Base-by-base conservation (phyloP, 2,888 invertebrate species). In the Mantis religiosa region DNA sequence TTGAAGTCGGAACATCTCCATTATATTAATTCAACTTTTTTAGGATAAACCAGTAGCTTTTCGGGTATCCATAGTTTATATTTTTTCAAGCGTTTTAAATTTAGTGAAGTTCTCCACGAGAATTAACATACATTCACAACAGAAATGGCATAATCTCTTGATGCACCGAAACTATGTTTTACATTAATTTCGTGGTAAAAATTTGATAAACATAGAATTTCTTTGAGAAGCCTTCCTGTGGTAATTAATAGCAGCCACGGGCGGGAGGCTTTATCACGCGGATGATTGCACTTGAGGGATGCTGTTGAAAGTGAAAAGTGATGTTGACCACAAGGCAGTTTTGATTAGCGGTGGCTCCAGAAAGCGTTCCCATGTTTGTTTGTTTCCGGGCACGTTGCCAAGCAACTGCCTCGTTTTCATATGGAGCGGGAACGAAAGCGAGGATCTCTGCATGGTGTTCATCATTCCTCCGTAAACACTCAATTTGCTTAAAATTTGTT, bases 361-460 rank as follows among this genome's bases (percentile, higher is more conserved):
- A 90, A 89, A 90, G 90, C 90, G 89, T 90, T 90, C 89, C 88
- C 90, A 84, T 90, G 90, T 90, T 90, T 89, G 90, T 89, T 89
- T 89, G 90, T 89, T 87, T 89, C 89, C 88, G 89, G 90, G 90
- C 90, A 85, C 81, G 88, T 89, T 89, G 90, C 90, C 90, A 90
- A 86, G 90, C 89, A 88, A 89, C 89, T n/a, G n/a, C 6, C 41
- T 41, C 12, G 41, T 12, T 41, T 41, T 41, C 12, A 41, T 41
- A 41, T 41, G 34, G 41, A 25, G 12, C n/a, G 85, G 85, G 54
- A 47, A 30, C 47, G 9, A 85, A 28, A 34, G 82, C 71, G 81
- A 71, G 34, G 9, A 25, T 71, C 27, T 81, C 28, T 30, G 34
- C 87, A 87, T 87, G 81, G 34, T 87, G 82, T 85, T 82, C 87